phyloP scores from a whole-genome alignment of 2,888 invertebrate genomes.

The Pherbina coryleti region DNA sequence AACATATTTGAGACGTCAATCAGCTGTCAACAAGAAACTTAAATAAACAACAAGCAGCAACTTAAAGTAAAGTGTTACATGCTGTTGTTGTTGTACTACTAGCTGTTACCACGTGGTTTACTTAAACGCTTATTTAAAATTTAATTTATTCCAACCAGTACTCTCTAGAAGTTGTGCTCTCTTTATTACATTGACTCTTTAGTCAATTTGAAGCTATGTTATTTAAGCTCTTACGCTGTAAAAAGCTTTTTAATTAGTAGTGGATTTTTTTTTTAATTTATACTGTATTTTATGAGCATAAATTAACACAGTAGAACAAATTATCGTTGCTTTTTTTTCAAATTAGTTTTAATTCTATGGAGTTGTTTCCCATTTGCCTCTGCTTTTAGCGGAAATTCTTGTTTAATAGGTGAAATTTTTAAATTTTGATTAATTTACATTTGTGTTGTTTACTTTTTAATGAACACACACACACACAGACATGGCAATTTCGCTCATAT shows the following conservation, averaged over 20 bases:
- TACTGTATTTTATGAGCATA: background rate
- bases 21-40: conserved; percentile 5
- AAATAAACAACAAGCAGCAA: conserved; percentile 7
- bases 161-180: too few relatives aligned
- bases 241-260: background rate
- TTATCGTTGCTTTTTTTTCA: too few relatives aligned
- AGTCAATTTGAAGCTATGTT: too few relatives aligned
- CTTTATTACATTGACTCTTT: too few relatives aligned
- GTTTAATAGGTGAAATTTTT: background rate
- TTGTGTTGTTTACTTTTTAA: too few relatives aligned
- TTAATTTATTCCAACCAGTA: background rate
- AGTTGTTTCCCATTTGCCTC: too few relatives aligned
- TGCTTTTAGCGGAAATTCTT: background rate
- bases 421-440: too few relatives aligned
- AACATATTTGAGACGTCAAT: conserved; percentile 8
- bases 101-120: conserved; percentile 5
- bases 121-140: background rate
- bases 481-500: background rate
- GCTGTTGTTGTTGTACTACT: background rate
- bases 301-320: too few relatives aligned
- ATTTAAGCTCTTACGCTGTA: too few relatives aligned
- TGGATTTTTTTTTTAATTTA: background rate
- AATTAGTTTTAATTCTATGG: too few relatives aligned
- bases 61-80: background rate
- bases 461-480: background rate